These are phyloP conservation scores for Tethea ocularis DNA, from an alignment of 2,888 invertebrate genomes.

Conservation along the genomic window DNA sequence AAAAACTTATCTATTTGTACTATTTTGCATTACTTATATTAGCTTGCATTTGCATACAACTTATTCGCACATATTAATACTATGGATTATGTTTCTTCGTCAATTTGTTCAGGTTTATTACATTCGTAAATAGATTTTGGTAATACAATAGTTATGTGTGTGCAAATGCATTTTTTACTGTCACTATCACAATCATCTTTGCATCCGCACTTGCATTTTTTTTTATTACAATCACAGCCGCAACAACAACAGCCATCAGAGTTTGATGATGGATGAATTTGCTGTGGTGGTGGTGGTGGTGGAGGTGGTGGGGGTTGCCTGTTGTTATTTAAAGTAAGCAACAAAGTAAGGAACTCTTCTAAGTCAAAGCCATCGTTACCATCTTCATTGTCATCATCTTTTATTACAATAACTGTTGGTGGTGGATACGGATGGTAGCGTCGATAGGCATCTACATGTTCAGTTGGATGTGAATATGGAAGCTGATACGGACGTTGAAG, in stretches of 20 bases:
- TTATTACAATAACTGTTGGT: constrained; percentile 25
- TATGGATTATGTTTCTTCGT: background rate
- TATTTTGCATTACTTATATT: too few species aligned
- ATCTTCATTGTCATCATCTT: constrained; percentile 14
- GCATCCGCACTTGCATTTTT: background rate
- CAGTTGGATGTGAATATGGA: background rate
- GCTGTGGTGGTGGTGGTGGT: background rate
- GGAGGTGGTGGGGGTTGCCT: background rate
- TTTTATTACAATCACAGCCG: background rate
- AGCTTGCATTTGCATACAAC: too few species aligned
- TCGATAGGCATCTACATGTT: background rate
- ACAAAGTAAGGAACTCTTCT: constrained; percentile 15
- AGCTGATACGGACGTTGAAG: background rate
- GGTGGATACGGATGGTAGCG: constrained; percentile 4
- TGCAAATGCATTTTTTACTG: background rate
- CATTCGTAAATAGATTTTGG: constrained; percentile 15
- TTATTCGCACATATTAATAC: background rate
- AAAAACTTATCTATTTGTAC: background rate
- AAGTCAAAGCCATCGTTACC: constrained; percentile 1
- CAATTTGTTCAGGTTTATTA: background rate
- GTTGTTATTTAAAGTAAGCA: background rate
- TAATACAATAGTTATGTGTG: constrained; percentile 25
- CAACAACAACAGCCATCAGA: background rate
- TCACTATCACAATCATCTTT: background rate
- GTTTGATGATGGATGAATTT: background rate